These are phyloP conservation scores for Muricea muricata DNA, from an alignment of 92 coral and sea anemone genomes.

Conservation along the genomic window DNA sequence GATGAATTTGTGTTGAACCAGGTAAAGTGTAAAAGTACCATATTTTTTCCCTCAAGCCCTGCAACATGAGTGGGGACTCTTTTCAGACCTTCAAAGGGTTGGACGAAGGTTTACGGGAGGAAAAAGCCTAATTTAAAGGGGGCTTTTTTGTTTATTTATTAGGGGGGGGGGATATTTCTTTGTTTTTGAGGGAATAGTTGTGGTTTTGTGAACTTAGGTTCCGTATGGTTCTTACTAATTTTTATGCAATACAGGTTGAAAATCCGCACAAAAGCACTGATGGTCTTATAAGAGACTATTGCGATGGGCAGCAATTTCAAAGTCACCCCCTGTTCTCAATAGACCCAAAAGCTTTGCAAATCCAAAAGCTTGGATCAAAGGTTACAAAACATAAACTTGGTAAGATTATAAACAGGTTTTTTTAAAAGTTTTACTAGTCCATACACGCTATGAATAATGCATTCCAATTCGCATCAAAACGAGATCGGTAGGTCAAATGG, in stretches of 20 bases:
- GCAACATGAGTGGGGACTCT: background rate
- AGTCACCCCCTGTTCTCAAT: slow-evolving; percentile 25
- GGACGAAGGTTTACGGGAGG: background rate
- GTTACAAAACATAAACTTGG: background rate
- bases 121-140: no score
- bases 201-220: background rate
- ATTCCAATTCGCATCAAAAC: no score
- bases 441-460: no score
- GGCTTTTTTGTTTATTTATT: no score
- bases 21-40: background rate
- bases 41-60: no score
- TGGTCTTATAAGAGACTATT: slow-evolving; percentile 9
- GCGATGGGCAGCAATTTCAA: slow-evolving; percentile 13
- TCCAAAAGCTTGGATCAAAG: slow-evolving; percentile 24
- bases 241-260: background rate
- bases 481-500: no score
- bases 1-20: slow-evolving; percentile 4
- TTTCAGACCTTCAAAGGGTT: background rate
- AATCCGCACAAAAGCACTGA: slow-evolving; percentile 16
- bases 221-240: no score
- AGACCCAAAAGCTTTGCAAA: slow-evolving; percentile 12
- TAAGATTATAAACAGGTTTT: no score
- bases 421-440: no score
- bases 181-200: background rate
- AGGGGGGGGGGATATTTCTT: no score